Conservation (phyloP, 2,113 vertebrate genomes). For the Oryzias javanicus region DNA sequence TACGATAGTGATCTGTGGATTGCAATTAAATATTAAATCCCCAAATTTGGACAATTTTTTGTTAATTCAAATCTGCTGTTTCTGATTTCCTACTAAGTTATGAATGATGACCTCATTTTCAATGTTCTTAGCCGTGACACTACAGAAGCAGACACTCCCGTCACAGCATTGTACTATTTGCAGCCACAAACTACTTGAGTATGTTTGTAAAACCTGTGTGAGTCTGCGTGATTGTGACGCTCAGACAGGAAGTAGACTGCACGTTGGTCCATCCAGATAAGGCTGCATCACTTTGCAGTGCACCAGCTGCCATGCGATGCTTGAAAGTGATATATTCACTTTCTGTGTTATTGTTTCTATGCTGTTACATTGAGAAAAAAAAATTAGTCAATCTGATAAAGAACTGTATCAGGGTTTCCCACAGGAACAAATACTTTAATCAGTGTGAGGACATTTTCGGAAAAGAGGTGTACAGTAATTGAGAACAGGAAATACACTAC, state of each 20-base stretch:
- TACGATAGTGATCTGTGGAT: too few relatives aligned
- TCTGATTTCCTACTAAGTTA: too few relatives aligned
- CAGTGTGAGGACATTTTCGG: neutral
- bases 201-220: too few relatives aligned
- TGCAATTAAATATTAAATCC: too few relatives aligned
- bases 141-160: too few relatives aligned
- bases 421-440: conserved; percentile 17
- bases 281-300: conserved; percentile 34
- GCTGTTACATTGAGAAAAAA: conserved; percentile 29
- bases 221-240: neutral
- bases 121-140: too few relatives aligned
- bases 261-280: conserved; percentile 58
- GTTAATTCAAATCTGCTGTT: too few relatives aligned
- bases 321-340: conserved; percentile 12
- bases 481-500: neutral
- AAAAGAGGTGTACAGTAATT: neutral
- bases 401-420: neutral
- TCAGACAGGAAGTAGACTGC: conserved; percentile 45
- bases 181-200: too few relatives aligned
- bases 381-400: conserved; percentile 25
- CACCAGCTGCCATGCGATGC: conserved; percentile 15
- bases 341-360: conserved; percentile 26
- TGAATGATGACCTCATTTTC: too few relatives aligned
- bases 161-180: too few relatives aligned
- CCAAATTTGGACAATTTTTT: too few relatives aligned